Evolutionary conservation across 2,113 vertebrate genomes (phyloP).

Genomic region (Neomonachus schauinslandi): DNA sequence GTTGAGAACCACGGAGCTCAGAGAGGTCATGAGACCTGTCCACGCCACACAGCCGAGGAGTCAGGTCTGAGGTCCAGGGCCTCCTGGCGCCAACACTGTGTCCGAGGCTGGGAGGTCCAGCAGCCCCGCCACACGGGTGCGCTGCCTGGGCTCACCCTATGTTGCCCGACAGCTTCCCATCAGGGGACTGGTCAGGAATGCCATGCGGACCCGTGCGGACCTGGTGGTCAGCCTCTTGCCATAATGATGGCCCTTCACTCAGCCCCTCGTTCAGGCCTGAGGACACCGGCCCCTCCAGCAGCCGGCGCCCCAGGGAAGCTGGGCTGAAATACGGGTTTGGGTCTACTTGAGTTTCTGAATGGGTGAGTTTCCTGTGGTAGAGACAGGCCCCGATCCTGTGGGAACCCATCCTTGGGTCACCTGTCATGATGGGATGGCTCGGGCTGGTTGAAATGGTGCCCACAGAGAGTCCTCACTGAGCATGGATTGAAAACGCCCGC

Average conservation of each 20-base stretch:
- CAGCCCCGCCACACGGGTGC: too few relatives aligned
- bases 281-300: not conserved
- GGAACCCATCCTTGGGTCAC: not conserved
- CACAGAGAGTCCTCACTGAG: not conserved
- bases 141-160: too few relatives aligned
- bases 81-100: too few relatives aligned
- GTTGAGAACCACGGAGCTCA: too few relatives aligned
- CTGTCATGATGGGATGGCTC: not conserved
- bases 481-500: not conserved
- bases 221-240: too few relatives aligned
- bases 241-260: too few relatives aligned
- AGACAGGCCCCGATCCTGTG: not conserved
- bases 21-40: too few relatives aligned
- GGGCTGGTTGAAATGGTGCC: not conserved
- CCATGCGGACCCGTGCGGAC: too few relatives aligned
- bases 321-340: not conserved
- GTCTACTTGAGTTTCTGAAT: not conserved
- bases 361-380: not conserved
- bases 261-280: not conserved
- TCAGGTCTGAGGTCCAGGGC: too few relatives aligned
- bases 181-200: too few relatives aligned
- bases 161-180: fast-evolving
- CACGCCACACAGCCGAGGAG: too few relatives aligned
- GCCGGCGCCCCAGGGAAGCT: not conserved
- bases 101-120: too few relatives aligned